Evolutionary conservation across 2,888 invertebrate genomes (phyloP), one percentile per base, ranked within the genome.

Genomic region (Volucella inanis): DNA sequence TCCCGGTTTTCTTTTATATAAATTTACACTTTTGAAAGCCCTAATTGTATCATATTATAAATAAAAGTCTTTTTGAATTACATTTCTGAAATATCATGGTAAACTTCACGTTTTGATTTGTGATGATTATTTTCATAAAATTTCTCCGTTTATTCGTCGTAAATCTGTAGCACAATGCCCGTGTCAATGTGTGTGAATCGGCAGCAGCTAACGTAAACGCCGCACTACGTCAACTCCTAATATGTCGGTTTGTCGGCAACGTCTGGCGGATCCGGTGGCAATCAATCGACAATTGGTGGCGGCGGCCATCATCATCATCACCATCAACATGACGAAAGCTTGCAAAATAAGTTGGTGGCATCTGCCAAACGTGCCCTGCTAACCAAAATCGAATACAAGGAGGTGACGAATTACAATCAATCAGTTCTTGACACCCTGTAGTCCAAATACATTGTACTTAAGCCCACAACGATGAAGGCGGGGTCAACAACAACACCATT

Each of bases 361-460:
- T 95, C 95, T 55, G 95, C 96, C 47, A 96, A 96, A 90, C 95
- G 95, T 90, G 95, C 97, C 79, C 93, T 97, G 68, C 92, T 96
- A 77, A 94, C 95, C 11, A 95, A 95, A 91, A 95, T 97, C 89
- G 96, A 96, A 88, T 97, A 96, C 91, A 96, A 96, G 90, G 94
- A 95, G 91, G 95, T 95, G 14, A 94, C 95, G 90, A 94, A 94
- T 88, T 92, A 91, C 81, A 89, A 89, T 62, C 90, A 91, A 57
- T 94, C 94, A 89, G 94, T 96, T 89, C 93, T 96, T 88, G 95
- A 96, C 88, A 94, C 94, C 87, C 93, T 97, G 67, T 96, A 97
- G 92, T 94, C 95, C 87, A 97, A 97, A 93, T 97, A 97, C 92
- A 95, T 96, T 90, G 95, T 96, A 88, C 93, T 97, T 88, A 96